A percentile compares a stretch with the other conserved stretches of the same genome.
Conservation (phyloP, 2,797 vertebrate genomes). For the Enteromius fasciolatus region DNA sequence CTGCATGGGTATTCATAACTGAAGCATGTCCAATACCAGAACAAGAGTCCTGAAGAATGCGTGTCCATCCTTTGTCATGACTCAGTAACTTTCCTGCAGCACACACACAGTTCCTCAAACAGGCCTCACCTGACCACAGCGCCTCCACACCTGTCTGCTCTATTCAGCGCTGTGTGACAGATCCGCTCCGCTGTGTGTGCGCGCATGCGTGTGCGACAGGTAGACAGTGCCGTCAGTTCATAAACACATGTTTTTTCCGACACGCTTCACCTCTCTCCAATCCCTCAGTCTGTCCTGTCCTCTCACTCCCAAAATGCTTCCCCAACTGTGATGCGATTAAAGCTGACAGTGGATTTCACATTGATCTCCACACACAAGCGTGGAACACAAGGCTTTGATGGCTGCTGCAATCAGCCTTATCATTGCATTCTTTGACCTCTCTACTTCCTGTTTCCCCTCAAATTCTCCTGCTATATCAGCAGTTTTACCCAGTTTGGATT, state of each 20-base stretch:
- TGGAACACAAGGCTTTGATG: slow-evolving; percentile 21
- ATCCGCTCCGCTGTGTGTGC: slow-evolving; percentile 27
- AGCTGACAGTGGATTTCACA: slow-evolving; percentile 53
- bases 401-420: slow-evolving; percentile 40
- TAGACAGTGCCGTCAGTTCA: slow-evolving; percentile 61
- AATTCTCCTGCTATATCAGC: neutral
- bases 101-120: neutral
- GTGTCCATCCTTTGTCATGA: neutral
- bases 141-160: slow-evolving; percentile 56
- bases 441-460: slow-evolving; percentile 7
- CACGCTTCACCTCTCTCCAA: slow-evolving; percentile 46
- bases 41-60: neutral
- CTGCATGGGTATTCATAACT: slow-evolving; percentile 8
- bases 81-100: slow-evolving; percentile 18
- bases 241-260: slow-evolving; percentile 69
- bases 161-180: slow-evolving; percentile 44
- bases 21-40: neutral
- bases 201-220: slow-evolving; percentile 57
- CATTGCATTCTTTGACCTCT: slow-evolving; percentile 27
- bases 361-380: slow-evolving; percentile 38
- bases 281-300: slow-evolving; percentile 10
- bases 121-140: slow-evolving; percentile 26
- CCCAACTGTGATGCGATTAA: slow-evolving; percentile 52
- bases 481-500: slow-evolving; percentile 14
- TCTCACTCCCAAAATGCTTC: slow-evolving; percentile 40